phyloP scores from a whole-genome alignment of 53 echinoderm and acorn worm genomes.

The Antedon mediterranea region DNA sequence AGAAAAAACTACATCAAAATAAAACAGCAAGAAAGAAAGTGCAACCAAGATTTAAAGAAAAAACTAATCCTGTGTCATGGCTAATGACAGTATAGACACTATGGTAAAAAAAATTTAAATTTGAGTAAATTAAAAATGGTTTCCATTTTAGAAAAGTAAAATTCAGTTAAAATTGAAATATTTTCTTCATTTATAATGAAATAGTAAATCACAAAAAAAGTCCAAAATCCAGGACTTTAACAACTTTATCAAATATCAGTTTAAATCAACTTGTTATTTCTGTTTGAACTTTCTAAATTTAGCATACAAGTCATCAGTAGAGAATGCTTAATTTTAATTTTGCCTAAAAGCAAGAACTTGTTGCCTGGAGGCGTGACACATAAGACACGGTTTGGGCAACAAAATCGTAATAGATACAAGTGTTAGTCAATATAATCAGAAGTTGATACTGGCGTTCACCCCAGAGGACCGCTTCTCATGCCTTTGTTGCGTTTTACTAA shows the following conservation, averaged over 20 bases:
- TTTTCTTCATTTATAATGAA: too few relatives aligned
- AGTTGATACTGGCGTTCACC: background rate
- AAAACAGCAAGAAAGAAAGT: too few relatives aligned
- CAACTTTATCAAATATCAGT: background rate
- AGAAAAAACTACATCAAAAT: too few relatives aligned
- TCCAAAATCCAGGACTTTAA: too few relatives aligned
- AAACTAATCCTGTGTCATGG: too few relatives aligned
- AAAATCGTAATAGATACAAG: background rate
- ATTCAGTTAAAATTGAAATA: too few relatives aligned
- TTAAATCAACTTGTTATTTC: background rate
- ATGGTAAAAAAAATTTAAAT: too few relatives aligned
- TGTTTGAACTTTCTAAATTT: background rate
- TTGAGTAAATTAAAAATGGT: too few relatives aligned
- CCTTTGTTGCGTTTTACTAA: background rate
- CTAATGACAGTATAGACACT: too few relatives aligned
- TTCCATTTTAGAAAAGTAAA: too few relatives aligned
- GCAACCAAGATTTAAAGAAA: too few relatives aligned
- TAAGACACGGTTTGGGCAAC: background rate
- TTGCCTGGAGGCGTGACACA: background rate
- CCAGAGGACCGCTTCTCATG: background rate
- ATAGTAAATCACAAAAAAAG: too few relatives aligned
- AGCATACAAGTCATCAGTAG: background rate
- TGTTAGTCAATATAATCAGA: background rate
- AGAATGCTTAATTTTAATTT: background rate
- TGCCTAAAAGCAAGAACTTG: background rate